Percentiles rank a stretch among this genome's conserved stretches.
Evolutionary conservation across 2,888 invertebrate genomes (phyloP).

Genomic region (Agrotis puta): DNA sequence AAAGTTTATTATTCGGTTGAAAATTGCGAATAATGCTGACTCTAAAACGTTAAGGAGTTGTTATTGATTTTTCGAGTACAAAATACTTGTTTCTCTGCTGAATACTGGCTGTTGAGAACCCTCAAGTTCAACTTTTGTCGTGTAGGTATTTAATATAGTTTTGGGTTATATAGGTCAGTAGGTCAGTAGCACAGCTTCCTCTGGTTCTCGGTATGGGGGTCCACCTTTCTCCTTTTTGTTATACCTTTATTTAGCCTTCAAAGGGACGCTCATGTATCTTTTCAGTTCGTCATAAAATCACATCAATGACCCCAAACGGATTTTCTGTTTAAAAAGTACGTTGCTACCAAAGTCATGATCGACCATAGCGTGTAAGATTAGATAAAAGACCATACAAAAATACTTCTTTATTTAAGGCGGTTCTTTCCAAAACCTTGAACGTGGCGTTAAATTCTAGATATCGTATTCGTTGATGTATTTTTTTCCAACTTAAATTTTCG

Average conservation of each 20-base stretch:
- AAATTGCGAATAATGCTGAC: slow-evolving; percentile 37
- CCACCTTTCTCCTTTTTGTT: slow-evolving; percentile 4
- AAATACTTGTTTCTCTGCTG: slow-evolving; percentile 6
- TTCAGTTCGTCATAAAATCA: not conserved
- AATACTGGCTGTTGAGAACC: not conserved
- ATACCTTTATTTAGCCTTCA: not conserved
- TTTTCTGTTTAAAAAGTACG: not conserved
- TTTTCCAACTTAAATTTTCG: slow-evolving; percentile 35
- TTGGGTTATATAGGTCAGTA: slow-evolving; percentile 27
- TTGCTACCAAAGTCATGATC: slow-evolving; percentile 21
- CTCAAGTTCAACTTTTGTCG: slow-evolving; percentile 6
- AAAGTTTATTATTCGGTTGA: slow-evolving; percentile 44
- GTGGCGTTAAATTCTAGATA: not conserved
- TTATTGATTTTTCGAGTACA: slow-evolving; percentile 36
- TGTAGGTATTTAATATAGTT: not conserved
- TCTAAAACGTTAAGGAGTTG: slow-evolving; percentile 13
- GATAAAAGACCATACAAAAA: slow-evolving; percentile 23
- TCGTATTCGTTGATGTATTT: not conserved
- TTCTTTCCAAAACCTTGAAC: slow-evolving; percentile 16
- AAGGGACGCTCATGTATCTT: not conserved
- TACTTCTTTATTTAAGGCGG: not conserved
- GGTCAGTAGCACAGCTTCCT: slow-evolving; percentile 4
- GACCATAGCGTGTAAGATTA: slow-evolving; percentile 30
- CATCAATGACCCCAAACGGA: not conserved
- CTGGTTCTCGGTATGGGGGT: not conserved